These are phyloP conservation scores for Tenrec ecaudatus DNA, from an alignment of 2,113 vertebrate genomes.

Conservation along the genomic window DNA sequence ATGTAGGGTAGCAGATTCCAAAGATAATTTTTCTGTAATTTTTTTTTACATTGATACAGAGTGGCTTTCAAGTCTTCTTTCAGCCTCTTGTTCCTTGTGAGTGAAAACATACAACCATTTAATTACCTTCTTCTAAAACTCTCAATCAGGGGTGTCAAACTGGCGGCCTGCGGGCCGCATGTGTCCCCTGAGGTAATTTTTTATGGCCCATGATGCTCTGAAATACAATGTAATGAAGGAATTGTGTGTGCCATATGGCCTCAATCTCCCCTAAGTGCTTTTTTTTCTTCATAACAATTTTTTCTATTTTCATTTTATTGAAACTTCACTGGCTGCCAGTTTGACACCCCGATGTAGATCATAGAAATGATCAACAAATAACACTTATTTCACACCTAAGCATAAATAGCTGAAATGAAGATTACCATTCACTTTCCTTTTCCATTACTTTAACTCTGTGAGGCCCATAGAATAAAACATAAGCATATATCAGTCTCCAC, in stretches of 20 bases:
- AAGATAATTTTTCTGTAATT: slow-evolving; percentile 56
- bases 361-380: slow-evolving; percentile 87
- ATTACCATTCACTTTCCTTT: slow-evolving; percentile 90
- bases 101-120: slow-evolving; percentile 79
- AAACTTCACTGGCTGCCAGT: no score
- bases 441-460: slow-evolving; percentile 93
- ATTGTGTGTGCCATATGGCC: no score
- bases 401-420: slow-evolving; percentile 91
- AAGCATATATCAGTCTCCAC: slow-evolving; percentile 99
- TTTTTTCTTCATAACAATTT: no score
- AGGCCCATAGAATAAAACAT: slow-evolving; percentile 97
- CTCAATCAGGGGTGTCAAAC: slow-evolving; percentile 74
- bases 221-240: no score
- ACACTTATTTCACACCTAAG: slow-evolving; percentile 98
- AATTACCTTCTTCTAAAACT: slow-evolving; percentile 83
- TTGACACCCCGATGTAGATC: slow-evolving; percentile 62
- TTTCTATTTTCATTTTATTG: no score
- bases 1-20: slow-evolving; percentile 70
- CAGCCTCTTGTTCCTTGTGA: slow-evolving; percentile 69
- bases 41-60: slow-evolving; percentile 53
- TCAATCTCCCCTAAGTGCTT: no score
- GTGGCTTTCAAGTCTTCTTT: slow-evolving; percentile 72
- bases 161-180: no score
- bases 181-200: no score
- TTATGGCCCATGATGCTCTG: no score